Evolutionary conservation across 1,140 invertebrate species (phyloP), one percentile per base, ranked within the genome.

Genomic region (Bursaphelenchus mucronatus): DNA sequence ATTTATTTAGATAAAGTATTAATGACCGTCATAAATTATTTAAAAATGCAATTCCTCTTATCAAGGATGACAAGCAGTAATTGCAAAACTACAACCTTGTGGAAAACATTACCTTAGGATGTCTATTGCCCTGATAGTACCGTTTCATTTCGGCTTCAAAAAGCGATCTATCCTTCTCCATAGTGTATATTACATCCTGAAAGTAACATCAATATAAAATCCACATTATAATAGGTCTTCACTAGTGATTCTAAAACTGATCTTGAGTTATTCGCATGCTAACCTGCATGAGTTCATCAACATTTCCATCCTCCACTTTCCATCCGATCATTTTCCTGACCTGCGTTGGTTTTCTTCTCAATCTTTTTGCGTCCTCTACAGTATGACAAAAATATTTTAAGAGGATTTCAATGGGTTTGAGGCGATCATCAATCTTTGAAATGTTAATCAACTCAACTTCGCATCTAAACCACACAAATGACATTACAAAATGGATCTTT

Each of bases 171-270:
- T 44, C 6, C 40, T 59, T 59, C 7, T 59, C 57, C 13, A 59
- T n/a, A 8, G 45, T 43, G 7, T 44, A 59, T 13, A 59, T 39
- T 44, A 59, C 19, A 11, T 59, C 57, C 57, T 59, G 40, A 59
- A 59, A 50, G 19, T 30, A 46, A n/a, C 13, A 39, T n/a, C 15
- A 9, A 57, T 15, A 59, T 40, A 44, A n/a, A 59, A 43, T 45
- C 10, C 2, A 1, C 6, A 50, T 13, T 39, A n/a, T 59, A 44
- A 49, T 3, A 49, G 40, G 15, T 43, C 41, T 44, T 0, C 1
- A 11, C 13, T 44, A 39, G 19, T 44, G 8, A 58, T 44, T 59
- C 40, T 59, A 11, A 1, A 59, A 11, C 30, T 59, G 19, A 8
- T 58, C 56, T 43, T 39, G 1, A n/a, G 0, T 50, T 44, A 59